phyloP scores from a whole-genome alignment of 2,797 vertebrate species.

The Myripristis jacobus region DNA sequence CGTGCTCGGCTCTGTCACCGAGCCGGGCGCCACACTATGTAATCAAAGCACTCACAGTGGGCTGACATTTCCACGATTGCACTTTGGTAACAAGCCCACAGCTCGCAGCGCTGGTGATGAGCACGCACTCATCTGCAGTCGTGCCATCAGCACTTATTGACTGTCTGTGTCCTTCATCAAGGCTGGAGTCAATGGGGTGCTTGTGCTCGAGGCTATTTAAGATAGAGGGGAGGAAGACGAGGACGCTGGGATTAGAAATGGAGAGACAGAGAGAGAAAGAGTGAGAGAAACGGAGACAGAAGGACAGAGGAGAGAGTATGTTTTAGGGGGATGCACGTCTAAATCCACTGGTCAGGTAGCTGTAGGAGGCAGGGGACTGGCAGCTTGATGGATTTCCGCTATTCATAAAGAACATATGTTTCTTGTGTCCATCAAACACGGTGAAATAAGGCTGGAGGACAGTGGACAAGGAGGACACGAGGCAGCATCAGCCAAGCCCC shows the following conservation, averaged over 20 bases:
- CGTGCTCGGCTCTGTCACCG: constrained; percentile 14
- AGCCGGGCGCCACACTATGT: constrained; percentile 1
- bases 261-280: constrained; percentile 2
- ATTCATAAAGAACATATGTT: constrained; percentile 64
- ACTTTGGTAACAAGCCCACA: constrained; percentile 14
- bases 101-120: constrained; percentile 42
- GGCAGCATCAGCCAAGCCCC: constrained; percentile 47
- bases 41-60: constrained; percentile 26
- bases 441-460: constrained; percentile 59
- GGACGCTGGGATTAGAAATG: constrained; percentile 17
- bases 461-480: constrained; percentile 49
- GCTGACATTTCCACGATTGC: constrained; percentile 41
- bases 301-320: constrained; percentile 2
- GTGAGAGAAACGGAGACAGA: background rate
- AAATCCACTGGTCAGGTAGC: constrained; percentile 66
- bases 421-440: constrained; percentile 63
- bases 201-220: constrained; percentile 40
- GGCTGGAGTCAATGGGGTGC: constrained; percentile 43
- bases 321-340: constrained; percentile 60
- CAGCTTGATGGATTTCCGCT: constrained; percentile 66
- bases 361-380: constrained; percentile 58
- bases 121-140: constrained; percentile 45
- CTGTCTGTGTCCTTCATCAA: constrained; percentile 52
- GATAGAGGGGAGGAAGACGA: constrained; percentile 14
- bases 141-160: constrained; percentile 54